Conservation (phyloP, 2,888 invertebrate genomes). For the Callimorpha dominula region DNA sequence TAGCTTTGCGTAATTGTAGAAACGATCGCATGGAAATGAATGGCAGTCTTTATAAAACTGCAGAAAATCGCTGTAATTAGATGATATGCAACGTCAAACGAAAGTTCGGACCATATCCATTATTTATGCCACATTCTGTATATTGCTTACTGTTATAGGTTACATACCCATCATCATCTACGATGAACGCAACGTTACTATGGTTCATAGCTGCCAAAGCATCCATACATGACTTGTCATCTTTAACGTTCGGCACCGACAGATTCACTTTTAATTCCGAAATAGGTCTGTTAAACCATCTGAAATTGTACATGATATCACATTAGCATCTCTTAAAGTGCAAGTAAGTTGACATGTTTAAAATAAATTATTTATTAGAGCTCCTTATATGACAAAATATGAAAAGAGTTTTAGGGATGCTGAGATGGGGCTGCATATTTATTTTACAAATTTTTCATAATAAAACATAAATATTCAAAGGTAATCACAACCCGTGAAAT, state of each 20-base stretch:
- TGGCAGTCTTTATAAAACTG: background rate
- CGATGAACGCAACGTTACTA: slow-evolving; percentile 54
- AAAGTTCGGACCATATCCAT: too few species aligned
- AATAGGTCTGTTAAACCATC: slow-evolving; percentile 91
- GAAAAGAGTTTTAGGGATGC: too few species aligned
- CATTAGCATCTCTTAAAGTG: too few species aligned
- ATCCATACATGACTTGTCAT: slow-evolving; percentile 67
- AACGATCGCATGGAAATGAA: background rate
- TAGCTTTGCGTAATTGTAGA: too few species aligned
- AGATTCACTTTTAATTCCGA: slow-evolving; percentile 55
- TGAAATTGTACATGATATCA: slow-evolving; percentile 57
- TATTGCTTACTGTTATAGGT: background rate
- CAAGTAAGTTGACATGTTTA: background rate
- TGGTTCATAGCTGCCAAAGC: slow-evolving; percentile 58
- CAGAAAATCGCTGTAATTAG: background rate
- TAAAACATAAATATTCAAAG: too few species aligned
- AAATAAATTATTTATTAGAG: background rate
- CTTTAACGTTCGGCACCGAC: slow-evolving; percentile 70
- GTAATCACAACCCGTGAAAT: too few species aligned
- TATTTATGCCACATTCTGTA: background rate
- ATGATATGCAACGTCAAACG: too few species aligned
- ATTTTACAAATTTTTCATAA: too few species aligned
- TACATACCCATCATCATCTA: slow-evolving; percentile 72
- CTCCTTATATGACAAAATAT: background rate
- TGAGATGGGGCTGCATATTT: too few species aligned